Evolutionary conservation across 2,888 invertebrate species (phyloP).

Genomic region (Perizoma flavofasciatum): DNA sequence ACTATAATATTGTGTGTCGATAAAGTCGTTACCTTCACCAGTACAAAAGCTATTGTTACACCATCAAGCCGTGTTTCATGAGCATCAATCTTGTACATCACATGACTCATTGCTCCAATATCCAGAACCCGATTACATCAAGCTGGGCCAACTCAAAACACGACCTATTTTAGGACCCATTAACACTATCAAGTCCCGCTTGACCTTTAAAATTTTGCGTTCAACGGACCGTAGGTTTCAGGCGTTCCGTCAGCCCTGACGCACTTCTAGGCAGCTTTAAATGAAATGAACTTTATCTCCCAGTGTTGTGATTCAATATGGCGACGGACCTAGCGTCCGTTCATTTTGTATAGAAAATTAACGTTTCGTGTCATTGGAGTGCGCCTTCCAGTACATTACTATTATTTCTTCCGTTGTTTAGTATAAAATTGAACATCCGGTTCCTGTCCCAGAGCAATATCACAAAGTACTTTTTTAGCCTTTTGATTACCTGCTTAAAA

Average conservation of each 20-base stretch:
- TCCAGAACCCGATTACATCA: slow-evolving; percentile 48
- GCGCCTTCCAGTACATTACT: too few relatives aligned
- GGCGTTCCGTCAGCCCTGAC: background rate
- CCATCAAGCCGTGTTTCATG: slow-evolving; percentile 34
- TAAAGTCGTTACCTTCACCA: too few relatives aligned
- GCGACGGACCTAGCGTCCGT: too few relatives aligned
- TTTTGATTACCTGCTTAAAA: slow-evolving; percentile 3
- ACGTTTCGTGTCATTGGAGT: too few relatives aligned
- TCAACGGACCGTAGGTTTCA: slow-evolving; percentile 1
- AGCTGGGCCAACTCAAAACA: slow-evolving; percentile 46
- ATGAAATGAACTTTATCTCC: too few relatives aligned
- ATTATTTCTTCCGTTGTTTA: too few relatives aligned
- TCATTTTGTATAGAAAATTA: too few relatives aligned
- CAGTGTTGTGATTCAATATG: too few relatives aligned
- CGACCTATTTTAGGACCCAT: slow-evolving; percentile 32
- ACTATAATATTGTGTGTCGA: too few relatives aligned
- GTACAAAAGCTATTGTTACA: slow-evolving; percentile 20
- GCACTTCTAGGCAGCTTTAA: too few relatives aligned
- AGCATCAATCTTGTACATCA: slow-evolving; percentile 46
- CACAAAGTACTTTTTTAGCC: slow-evolving; percentile 2
- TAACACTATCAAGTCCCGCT: slow-evolving; percentile 20
- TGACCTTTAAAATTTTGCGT: slow-evolving; percentile 10
- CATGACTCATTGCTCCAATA: slow-evolving; percentile 46
- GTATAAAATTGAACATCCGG: slow-evolving; percentile 3
- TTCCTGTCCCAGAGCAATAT: slow-evolving; percentile 6